A percentile compares a stretch with the other conserved stretches of the same genome.
Evolutionary conservation across 2,113 vertebrate species (phyloP).

Genomic region (Globicephala melas): DNA sequence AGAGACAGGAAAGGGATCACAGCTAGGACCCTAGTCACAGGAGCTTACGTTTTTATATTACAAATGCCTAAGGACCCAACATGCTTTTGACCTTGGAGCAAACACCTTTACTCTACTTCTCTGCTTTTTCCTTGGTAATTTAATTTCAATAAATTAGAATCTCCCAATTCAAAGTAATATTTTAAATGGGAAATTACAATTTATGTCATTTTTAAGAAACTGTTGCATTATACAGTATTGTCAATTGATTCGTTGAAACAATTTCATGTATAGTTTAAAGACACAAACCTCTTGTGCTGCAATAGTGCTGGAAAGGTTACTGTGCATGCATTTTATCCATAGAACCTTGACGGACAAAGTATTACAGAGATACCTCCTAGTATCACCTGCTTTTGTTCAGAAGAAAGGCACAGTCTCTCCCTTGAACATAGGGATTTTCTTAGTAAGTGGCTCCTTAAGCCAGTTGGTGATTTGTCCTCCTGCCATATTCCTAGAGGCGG

Average conservation of each 20-base stretch:
- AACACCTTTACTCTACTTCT: neutral
- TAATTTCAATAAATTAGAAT: constrained; percentile 3
- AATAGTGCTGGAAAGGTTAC: neutral
- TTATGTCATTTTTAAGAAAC: neutral
- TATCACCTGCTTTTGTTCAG: neutral
- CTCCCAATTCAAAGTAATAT: neutral
- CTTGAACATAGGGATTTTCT: neutral
- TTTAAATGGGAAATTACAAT: neutral
- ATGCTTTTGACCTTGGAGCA: neutral
- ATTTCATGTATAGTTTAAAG: neutral
- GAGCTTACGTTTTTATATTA: neutral
- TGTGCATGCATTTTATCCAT: neutral
- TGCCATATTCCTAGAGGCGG: neutral
- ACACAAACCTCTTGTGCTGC: neutral
- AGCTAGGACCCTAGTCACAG: neutral
- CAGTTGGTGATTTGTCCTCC: neutral
- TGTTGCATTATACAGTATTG: neutral
- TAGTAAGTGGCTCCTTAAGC: neutral
- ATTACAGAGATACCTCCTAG: neutral
- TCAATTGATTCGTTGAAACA: neutral
- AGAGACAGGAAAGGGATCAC: neutral
- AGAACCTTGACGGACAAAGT: neutral
- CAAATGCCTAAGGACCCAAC: neutral
- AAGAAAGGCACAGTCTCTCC: neutral
- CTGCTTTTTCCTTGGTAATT: neutral